Base-by-base conservation (phyloP, 2,888 invertebrate species). In the Dynastes hyllus region DNA sequence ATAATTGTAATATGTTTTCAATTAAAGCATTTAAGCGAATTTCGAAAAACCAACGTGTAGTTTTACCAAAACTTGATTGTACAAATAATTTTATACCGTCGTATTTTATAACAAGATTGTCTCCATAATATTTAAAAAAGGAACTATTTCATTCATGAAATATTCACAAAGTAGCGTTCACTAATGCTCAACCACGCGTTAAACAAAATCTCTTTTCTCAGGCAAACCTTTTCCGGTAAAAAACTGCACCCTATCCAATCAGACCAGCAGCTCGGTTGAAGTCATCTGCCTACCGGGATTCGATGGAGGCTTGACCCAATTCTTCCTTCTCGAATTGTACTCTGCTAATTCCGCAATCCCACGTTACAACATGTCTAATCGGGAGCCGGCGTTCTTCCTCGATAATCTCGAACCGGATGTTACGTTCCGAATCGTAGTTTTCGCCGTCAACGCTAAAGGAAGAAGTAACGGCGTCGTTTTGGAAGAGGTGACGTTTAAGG, bases 231-330 rank as follows among this genome's bases (percentile, higher is more conserved):
- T 95, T 88, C 92, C 95, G 76, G 96, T 96, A 71, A 93, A 94
- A 81, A 97, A 97, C 90, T 97, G 97, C 89, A 92, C 94, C 76
- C 90, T 96, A 84, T 94, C 94, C 88, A 97, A 97, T 90, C 95
- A 95, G 88, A 96, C 96, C 16, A 93, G 94, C 85, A 95, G 94
- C 85, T 94, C 95, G 80, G 95, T 95, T 84, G 89, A 89, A 80
- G 95, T 96, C 83, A 93, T 93, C 85, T 97, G 97, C 88, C 92
- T 94, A 86, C 91, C 95, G 32, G 95, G 95, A 84, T 96, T 96
- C 90, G 96, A 97, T 90, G 97, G 97, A 80, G 97, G 97, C 82
- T 92, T 97, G 85, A 95, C 96, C 80, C 96, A 97, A 90, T 92
- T 92, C 88, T 97, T 97, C 91, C 91, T 95, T 76, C 92, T 97